phyloP scores from a whole-genome alignment of 2,113 vertebrate genomes.

The Grammomys dolichurus region DNA sequence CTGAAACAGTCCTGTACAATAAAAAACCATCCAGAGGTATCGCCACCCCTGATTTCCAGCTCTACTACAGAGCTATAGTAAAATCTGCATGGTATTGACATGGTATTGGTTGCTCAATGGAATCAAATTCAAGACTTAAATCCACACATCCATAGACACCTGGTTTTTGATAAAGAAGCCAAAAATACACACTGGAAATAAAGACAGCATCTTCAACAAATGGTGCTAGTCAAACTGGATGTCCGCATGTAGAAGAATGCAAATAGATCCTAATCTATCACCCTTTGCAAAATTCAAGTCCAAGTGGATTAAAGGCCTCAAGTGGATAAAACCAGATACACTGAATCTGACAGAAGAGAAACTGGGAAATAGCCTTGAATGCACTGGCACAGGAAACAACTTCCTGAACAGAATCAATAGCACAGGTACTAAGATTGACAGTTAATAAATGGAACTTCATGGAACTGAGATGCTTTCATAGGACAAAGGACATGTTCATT shows the following conservation, averaged over 20 bases:
- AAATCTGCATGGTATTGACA: not conserved
- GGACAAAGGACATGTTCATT: not conserved
- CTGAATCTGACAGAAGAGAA: not conserved
- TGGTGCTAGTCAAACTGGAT: not conserved
- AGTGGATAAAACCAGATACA: not conserved
- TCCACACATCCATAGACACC: not conserved
- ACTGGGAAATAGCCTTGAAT: not conserved
- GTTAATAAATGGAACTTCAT: not conserved
- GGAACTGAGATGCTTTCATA: not conserved
- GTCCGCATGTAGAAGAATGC: not conserved
- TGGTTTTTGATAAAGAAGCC: not conserved
- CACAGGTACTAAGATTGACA: not conserved
- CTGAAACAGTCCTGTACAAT: not conserved
- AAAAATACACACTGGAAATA: not conserved
- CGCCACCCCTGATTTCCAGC: not conserved
- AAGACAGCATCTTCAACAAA: not conserved
- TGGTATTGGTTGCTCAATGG: not conserved
- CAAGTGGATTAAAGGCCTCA: not conserved
- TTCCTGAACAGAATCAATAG: not conserved
- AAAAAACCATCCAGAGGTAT: not conserved
- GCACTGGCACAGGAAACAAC: not conserved
- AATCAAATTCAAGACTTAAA: not conserved
- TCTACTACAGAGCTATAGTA: not conserved
- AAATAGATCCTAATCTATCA: not conserved
- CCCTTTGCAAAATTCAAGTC: not conserved